These are phyloP conservation scores for Papilio polyxenes DNA, from an alignment of 1,140 invertebrate genomes.

Conservation along the genomic window DNA sequence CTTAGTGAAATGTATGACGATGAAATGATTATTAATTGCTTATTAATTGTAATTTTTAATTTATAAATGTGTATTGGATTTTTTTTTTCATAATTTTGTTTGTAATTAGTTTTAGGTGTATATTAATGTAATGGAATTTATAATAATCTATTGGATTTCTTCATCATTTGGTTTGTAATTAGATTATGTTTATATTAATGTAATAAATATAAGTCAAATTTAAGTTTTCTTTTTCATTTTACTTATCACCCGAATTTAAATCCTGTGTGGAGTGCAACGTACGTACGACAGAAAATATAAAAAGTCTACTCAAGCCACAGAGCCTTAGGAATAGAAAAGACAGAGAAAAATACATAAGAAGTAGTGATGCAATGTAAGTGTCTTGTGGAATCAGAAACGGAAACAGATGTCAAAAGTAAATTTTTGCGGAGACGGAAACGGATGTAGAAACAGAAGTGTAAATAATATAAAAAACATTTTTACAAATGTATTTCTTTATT, in stretches of 20 bases:
- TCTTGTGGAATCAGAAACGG: too few species aligned
- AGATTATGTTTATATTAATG: slow-evolving; percentile 75
- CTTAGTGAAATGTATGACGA: background rate
- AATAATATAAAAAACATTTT: too few species aligned
- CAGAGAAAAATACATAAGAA: too few species aligned
- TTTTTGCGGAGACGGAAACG: too few species aligned
- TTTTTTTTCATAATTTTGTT: slow-evolving; percentile 66
- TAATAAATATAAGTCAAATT: slow-evolving; percentile 68
- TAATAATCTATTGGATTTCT: slow-evolving; percentile 52
- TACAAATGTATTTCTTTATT: too few species aligned
- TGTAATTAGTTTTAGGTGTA: slow-evolving; percentile 74
- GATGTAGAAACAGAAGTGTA: too few species aligned
- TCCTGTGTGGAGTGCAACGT: too few species aligned
- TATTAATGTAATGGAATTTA: slow-evolving; percentile 59
- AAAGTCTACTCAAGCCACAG: too few species aligned
- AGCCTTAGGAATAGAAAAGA: too few species aligned
- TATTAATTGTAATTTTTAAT: background rate
- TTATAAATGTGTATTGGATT: slow-evolving; percentile 43
- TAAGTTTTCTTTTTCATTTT: slow-evolving; percentile 6
- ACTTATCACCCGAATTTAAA: background rate
- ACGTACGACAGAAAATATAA: too few species aligned
- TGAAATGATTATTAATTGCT: background rate
- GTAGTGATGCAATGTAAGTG: too few species aligned
- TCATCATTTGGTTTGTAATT: slow-evolving; percentile 70
- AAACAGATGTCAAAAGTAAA: too few species aligned